Evolutionary conservation across 2,888 invertebrate genomes (phyloP), one percentile per base, ranked within the genome.

Genomic region (Meganola albula): DNA sequence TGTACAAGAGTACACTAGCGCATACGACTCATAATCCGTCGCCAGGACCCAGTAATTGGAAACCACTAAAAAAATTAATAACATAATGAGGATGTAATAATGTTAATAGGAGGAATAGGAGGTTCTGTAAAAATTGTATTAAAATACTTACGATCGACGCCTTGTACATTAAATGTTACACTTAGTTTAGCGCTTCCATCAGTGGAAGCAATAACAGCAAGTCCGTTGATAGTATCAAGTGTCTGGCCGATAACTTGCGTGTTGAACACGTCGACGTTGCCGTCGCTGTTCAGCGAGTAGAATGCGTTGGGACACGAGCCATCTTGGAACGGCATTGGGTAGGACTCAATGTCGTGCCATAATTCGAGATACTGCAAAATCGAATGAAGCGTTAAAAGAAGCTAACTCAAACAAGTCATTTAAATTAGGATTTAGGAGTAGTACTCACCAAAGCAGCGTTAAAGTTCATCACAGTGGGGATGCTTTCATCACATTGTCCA

Each of bases 181-280:
- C 86, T 78, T 0, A 92, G 87, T 13, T 89, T 85, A 22, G 88
- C 92, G 37, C 76, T 82, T 2, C 82, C 83, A 57, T 91, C 90
- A 20, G 87, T 50, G 0, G 46, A 4, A 2, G 26, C 53, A 1
- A 61, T 25, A 2, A 46, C 51, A 4, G 74, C 82, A 2, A 42
- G 34, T 2, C 77, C 80, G 1, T 35, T 54, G 3, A 73, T 69
- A 8, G 61, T 59, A 8, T 60, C 56, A 8, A 77, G 44, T 0
- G 41, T 46, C 34, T 69, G 53, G 37, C 66, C 51, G 9, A 68
- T 32, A 1, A 75, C 75, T 49, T 75, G 69, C 0, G 72, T 68
- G 21, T 68, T 67, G 13, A 37, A 49, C 0, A 67, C 63, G 23
- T 57, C 52, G 0, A 67, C 58, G 0, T 23, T 41, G 2, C 36